phyloP scores from a whole-genome alignment of 2,113 vertebrate species.

The Daubentonia madagascariensis region DNA sequence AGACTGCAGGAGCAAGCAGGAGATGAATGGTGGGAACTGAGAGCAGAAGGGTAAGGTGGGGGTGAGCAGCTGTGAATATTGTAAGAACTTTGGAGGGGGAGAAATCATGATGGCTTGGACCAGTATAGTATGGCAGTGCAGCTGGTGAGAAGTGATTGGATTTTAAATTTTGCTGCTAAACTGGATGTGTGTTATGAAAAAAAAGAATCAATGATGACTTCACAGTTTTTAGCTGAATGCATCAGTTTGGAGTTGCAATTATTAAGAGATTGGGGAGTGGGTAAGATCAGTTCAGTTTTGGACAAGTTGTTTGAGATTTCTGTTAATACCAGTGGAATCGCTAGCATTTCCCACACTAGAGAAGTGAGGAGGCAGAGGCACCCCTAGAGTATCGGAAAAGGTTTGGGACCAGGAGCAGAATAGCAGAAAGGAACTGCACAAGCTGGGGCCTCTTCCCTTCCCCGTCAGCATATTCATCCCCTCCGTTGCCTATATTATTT shows the following conservation, averaged over 20 bases:
- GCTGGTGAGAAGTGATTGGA: not conserved
- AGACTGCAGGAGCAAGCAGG: not conserved
- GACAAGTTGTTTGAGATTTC: not conserved
- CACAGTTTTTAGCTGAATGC: not conserved
- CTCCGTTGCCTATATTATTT: not conserved
- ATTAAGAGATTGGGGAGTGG: not conserved
- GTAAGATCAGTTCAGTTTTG: not conserved
- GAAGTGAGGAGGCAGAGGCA: not conserved
- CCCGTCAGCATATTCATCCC: not conserved
- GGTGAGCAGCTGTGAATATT: not conserved
- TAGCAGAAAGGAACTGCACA: not conserved
- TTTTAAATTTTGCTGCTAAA: not conserved
- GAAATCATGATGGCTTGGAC: not conserved
- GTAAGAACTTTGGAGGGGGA: not conserved
- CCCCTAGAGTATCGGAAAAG: not conserved
- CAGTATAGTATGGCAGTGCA: not conserved
- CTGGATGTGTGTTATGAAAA: not conserved
- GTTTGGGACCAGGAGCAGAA: not conserved
- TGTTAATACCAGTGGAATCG: not conserved
- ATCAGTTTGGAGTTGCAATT: not conserved
- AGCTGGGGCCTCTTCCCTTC: not conserved
- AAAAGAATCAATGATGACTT: not conserved
- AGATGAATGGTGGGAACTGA: not conserved
- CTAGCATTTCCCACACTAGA: not conserved
- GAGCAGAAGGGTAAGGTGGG: not conserved